These are phyloP conservation scores for Drosophila nasuta DNA, from an alignment of 1,140 invertebrate genomes.

Conservation along the genomic window DNA sequence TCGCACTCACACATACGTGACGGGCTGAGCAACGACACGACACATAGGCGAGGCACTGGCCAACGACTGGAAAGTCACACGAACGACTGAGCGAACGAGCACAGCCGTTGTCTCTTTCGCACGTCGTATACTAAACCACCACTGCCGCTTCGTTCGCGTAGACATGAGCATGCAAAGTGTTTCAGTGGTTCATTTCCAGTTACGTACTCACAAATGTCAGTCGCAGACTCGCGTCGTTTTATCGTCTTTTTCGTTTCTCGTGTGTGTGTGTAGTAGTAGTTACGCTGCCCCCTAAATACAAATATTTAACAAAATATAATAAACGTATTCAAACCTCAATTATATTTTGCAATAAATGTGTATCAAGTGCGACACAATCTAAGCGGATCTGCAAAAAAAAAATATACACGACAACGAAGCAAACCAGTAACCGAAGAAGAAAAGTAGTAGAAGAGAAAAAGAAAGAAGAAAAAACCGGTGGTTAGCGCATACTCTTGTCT, in stretches of 20 bases:
- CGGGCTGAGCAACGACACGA: constrained; percentile 14
- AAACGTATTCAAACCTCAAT: constrained; percentile 18
- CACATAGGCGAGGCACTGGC: constrained; percentile 70
- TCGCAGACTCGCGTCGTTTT: constrained; percentile 68
- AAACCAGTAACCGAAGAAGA: constrained; percentile 51
- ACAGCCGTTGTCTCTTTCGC: constrained; percentile 65
- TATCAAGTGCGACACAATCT: constrained; percentile 31
- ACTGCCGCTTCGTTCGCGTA: constrained; percentile 55
- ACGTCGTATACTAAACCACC: constrained; percentile 51
- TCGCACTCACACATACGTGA: constrained; percentile 42
- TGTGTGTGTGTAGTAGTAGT: constrained; percentile 55
- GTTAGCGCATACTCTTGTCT: constrained; percentile 67
- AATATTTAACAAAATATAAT: constrained; percentile 22
- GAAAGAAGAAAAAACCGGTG: constrained; percentile 77
- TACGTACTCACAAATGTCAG: constrained; percentile 64
- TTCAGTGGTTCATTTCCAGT: constrained; percentile 71
- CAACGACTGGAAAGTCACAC: constrained; percentile 69
- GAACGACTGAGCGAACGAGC: constrained; percentile 6
- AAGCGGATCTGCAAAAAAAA: constrained; percentile 34
- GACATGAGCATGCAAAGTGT: constrained; percentile 63
- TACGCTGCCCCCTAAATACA: constrained; percentile 41
- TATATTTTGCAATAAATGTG: constrained; percentile 25
- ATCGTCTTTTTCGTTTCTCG: constrained; percentile 52
- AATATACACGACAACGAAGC: constrained; percentile 46
- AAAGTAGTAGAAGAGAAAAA: constrained; percentile 65